Conservation (phyloP, 2,888 invertebrate genomes). For the Teleogryllus oceanicus region DNA sequence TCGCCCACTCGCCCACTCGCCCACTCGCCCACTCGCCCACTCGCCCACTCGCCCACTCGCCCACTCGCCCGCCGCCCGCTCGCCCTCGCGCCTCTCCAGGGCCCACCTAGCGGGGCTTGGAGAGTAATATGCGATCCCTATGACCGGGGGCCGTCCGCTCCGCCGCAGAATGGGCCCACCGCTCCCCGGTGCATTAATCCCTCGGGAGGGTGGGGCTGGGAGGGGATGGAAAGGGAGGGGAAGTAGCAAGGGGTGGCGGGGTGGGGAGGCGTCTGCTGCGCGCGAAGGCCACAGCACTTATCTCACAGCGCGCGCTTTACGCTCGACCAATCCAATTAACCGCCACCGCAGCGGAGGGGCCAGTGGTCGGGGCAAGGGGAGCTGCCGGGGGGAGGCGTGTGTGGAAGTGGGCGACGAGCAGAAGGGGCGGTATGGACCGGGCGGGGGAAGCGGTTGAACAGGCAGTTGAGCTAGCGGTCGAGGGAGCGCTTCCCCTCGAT, state of each 20-base stretch:
- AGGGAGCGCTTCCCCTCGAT: no score
- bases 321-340: conserved; percentile 18
- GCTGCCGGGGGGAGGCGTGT: no score
- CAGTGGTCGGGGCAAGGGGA: no score
- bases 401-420: no score
- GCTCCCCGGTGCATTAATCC: background rate
- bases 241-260: background rate
- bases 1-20: no score
- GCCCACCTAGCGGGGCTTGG: background rate
- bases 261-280: background rate
- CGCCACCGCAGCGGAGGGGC: background rate
- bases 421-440: no score
- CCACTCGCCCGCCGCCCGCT: no score
- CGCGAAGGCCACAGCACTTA: background rate
- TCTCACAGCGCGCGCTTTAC: background rate
- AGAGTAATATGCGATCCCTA: conserved; percentile 7
- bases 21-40: no score
- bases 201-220: background rate
- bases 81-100: no score
- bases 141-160: background rate
- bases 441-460: no score
- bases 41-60: no score
- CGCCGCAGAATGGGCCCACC: background rate
- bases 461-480: no score
- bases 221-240: background rate